These are phyloP conservation scores for Pinna nobilis DNA, from an alignment of 1,140 invertebrate species.

Conservation along the genomic window DNA sequence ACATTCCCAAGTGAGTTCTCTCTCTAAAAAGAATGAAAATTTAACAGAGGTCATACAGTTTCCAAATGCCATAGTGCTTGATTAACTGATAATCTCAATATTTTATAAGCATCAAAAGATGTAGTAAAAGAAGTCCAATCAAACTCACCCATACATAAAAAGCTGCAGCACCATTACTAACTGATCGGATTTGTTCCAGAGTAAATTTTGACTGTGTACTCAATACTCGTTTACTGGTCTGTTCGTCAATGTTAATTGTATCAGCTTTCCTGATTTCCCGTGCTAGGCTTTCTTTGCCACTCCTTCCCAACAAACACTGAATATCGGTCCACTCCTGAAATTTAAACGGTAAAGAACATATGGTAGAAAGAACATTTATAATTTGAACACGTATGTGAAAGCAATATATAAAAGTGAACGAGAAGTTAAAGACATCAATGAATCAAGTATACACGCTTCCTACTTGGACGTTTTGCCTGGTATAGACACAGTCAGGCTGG, in stretches of 20 bases:
- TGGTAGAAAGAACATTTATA: no score
- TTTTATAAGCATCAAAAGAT: neutral
- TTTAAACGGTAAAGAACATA: no score
- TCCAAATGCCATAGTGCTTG: neutral
- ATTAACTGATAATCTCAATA: neutral
- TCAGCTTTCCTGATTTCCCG: constrained; percentile 59
- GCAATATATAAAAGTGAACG: no score
- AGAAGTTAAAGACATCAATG: no score
- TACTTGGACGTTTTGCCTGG: no score
- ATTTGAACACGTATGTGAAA: no score
- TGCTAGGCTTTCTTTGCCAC: constrained; percentile 61
- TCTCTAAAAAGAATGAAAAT: neutral
- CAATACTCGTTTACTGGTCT: constrained; percentile 46
- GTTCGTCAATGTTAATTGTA: constrained; percentile 54
- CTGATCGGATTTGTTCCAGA: constrained; percentile 54
- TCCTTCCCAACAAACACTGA: constrained; percentile 54
- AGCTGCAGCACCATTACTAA: constrained; percentile 63
- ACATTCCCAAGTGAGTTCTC: no score
- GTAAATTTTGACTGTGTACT: constrained; percentile 57
- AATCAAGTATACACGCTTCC: no score
- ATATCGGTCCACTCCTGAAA: constrained; percentile 67
- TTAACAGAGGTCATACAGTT: neutral
- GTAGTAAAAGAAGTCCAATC: neutral
- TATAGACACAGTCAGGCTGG: no score
- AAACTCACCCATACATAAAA: constrained; percentile 66